A percentile compares a stretch with the other conserved stretches of the same genome.
phyloP scores from a whole-genome alignment of 2,113 vertebrate species.

The Egretta garzetta region DNA sequence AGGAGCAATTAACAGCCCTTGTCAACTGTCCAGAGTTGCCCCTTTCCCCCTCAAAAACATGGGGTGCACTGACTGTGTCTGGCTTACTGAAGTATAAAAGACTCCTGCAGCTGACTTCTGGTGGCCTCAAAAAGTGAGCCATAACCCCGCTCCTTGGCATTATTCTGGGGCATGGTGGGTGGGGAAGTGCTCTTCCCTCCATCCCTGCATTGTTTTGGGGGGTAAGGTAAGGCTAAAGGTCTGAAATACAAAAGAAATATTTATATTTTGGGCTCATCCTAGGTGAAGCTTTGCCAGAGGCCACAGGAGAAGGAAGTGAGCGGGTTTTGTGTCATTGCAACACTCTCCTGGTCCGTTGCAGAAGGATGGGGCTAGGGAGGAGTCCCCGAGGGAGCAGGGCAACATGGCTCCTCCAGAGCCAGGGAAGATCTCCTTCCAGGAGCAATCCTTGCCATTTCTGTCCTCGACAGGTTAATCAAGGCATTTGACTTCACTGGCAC shows the following conservation, averaged over 20 bases:
- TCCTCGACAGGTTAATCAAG: slow-evolving; percentile 73
- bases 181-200: background rate
- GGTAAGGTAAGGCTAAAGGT: background rate
- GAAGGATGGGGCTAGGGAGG: background rate
- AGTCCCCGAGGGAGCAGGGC: too few species aligned
- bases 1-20: background rate
- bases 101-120: background rate
- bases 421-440: background rate
- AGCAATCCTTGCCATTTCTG: background rate
- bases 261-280: background rate
- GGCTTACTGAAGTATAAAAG: background rate
- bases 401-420: fast-evolving
- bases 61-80: fast-evolving
- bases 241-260: background rate
- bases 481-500: slow-evolving; percentile 74
- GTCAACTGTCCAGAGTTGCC: background rate
- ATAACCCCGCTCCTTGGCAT: background rate
- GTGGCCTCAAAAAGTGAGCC: background rate
- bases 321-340: background rate
- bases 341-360: background rate
- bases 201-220: background rate
- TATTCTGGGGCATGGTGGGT: background rate
- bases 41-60: background rate
- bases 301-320: background rate
- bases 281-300: background rate